Base-by-base conservation (phyloP, 2,888 invertebrate genomes). In the Coleophora deauratella region DNA sequence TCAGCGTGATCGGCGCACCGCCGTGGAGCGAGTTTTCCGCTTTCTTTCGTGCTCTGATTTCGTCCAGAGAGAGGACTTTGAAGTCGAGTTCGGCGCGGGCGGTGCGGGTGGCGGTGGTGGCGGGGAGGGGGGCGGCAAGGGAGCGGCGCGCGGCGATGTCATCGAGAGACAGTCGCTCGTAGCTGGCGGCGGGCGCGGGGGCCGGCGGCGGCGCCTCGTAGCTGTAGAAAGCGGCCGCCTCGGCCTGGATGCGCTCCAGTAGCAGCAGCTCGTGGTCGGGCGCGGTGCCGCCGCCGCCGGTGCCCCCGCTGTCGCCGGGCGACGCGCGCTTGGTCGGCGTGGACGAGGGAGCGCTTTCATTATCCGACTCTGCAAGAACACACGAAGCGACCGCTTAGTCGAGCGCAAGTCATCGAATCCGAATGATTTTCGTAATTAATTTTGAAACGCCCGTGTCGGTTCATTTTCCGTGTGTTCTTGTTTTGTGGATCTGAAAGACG, bases 361-460 rank as follows among this genome's bases (percentile, higher is more conserved):
- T 90, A 87, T 92, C 92, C 62, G 92, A 92, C 80, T 92, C 92
- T 92, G 91, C 87, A 91, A 91, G 89, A 91, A 91, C 88, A 90
- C 88, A 89, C 76, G 65, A 63, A 67, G 62, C 60, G 55, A 65
- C 62, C 72, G 68, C 67, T 77, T 69, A 77, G 59, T 69, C 61
- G 57, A 52, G 34, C 60, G 54, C 51, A 45, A 47, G 38, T 39
- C 52, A 48, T 49, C 41, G 43, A 55, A 28, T 28, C 11, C n/a
- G 6, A 50, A 76, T 75, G 80, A 81, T 82, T 82, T 82, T 80
- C 75, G 84, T 85, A 84, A 84, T 84, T 85, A 82, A 59, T 74
- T 85, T 85, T 82, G 82, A 73, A 60, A 59, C 66, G 68, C 72
- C 73, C 71, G 68, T 59, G 62, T 58, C 72, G 67, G 55, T 50